Conservation (phyloP, 2,797 vertebrate genomes). For the Sandelia bainsii region DNA sequence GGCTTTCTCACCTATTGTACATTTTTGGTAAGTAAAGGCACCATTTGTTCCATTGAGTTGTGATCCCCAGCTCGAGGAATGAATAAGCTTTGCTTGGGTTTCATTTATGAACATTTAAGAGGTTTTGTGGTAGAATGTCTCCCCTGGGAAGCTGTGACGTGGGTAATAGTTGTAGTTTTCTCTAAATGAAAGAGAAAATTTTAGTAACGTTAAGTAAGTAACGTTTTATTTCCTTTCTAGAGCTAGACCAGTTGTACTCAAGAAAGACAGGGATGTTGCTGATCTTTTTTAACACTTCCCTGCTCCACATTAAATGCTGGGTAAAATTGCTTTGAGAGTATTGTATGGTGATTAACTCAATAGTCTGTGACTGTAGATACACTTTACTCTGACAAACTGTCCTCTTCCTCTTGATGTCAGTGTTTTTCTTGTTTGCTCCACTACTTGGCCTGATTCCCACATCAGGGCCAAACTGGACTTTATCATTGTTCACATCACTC, state of each 20-base stretch:
- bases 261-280: neutral
- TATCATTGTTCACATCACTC: conserved; percentile 41
- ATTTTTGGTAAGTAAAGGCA: neutral
- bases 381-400: conserved; percentile 5
- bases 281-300: conserved; percentile 6
- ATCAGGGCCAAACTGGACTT: conserved; percentile 27
- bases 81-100: neutral
- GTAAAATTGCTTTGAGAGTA: neutral
- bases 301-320: neutral
- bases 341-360: conserved; percentile 1
- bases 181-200: no score
- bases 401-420: neutral
- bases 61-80: conserved; percentile 10
- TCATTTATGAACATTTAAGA: conserved; percentile 4
- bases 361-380: conserved; percentile 11
- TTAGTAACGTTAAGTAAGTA: no score
- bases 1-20: conserved; percentile 17
- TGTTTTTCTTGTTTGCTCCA: conserved; percentile 35
- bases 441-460: conserved; percentile 47
- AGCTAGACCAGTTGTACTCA: neutral
- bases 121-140: no score
- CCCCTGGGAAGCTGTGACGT: no score
- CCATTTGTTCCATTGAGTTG: conserved; percentile 30
- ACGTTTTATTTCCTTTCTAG: neutral
- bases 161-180: no score